Percentiles rank a stretch among this genome's conserved stretches.
Evolutionary conservation across 2,797 vertebrate genomes (phyloP).

Genomic region (Muraenolepis orangiensis): DNA sequence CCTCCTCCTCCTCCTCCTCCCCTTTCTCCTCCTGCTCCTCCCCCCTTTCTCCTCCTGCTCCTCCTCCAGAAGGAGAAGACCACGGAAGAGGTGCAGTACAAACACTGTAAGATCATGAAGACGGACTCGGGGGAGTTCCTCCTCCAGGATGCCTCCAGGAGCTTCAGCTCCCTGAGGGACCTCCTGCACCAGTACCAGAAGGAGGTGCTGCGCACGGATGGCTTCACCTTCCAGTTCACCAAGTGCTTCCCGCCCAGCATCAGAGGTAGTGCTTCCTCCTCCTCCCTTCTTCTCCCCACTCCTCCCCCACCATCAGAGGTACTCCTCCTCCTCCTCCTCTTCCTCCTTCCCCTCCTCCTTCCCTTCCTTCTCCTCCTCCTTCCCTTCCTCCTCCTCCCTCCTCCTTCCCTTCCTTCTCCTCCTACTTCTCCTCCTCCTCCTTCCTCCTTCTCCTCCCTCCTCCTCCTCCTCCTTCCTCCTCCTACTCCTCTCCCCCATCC

Average conservation of each 20-base stretch:
- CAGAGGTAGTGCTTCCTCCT: constrained; percentile 75
- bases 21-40: background rate
- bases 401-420: too few species aligned
- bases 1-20: background rate
- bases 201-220: constrained; percentile 94
- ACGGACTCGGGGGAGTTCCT: constrained; percentile 83
- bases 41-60: constrained; percentile 3
- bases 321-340: background rate
- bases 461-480: too few species aligned
- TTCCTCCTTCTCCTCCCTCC: too few species aligned
- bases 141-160: constrained; percentile 88
- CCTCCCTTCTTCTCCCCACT: background rate
- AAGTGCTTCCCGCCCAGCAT: constrained; percentile 88
- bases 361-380: background rate
- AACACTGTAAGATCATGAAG: constrained; percentile 92
- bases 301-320: constrained; percentile 82
- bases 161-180: constrained; percentile 84
- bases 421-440: too few species aligned
- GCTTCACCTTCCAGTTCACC: constrained; percentile 91
- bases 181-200: constrained; percentile 94
- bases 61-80: constrained; percentile 74
- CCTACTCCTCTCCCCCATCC: too few species aligned
- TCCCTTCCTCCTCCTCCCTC: constrained; percentile 5
- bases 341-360: background rate
- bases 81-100: constrained; percentile 79